Percentiles rank a stretch among this genome's conserved stretches.
Conservation (phyloP, 1,140 invertebrate species). For the Drosophila lacteicornis region DNA sequence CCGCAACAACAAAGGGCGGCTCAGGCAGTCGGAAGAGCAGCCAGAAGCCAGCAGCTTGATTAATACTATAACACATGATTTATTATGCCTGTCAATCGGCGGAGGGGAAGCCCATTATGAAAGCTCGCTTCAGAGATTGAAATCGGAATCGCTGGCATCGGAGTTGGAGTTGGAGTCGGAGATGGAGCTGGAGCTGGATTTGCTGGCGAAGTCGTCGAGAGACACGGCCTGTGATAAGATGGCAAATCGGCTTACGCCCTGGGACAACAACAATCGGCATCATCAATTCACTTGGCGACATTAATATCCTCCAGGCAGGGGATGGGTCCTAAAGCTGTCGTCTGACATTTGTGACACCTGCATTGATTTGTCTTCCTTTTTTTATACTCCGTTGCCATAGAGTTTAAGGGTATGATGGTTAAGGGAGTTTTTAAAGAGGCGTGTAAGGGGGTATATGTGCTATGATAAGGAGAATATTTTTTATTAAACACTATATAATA, state of each 20-base stretch:
- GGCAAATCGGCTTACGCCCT: constrained; percentile 77
- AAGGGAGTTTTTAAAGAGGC: background rate
- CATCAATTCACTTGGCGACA: constrained; percentile 82
- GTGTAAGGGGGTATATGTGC: background rate
- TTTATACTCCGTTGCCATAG: constrained; percentile 24
- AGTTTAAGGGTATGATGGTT: constrained; percentile 5
- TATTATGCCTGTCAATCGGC: constrained; percentile 80
- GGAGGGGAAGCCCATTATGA: constrained; percentile 74
- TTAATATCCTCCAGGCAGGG: constrained; percentile 69
- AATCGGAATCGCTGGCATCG: constrained; percentile 41
- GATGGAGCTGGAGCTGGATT: constrained; percentile 14
- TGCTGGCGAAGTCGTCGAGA: constrained; percentile 18
- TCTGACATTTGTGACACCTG: constrained; percentile 83
- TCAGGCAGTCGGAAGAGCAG: constrained; percentile 37
- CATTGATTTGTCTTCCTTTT: constrained; percentile 80
- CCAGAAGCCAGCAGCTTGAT: constrained; percentile 66
- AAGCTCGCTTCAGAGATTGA: constrained; percentile 72
- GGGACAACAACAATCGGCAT: constrained; percentile 75
- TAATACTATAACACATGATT: constrained; percentile 83
- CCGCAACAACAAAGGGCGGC: constrained; percentile 53
- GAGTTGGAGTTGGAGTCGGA: constrained; percentile 18
- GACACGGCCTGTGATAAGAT: constrained; percentile 72
- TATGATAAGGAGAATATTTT: too few relatives aligned
- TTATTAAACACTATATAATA: too few relatives aligned
- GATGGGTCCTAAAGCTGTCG: constrained; percentile 68